Base-by-base conservation (phyloP, 2,888 invertebrate genomes). In the Nemapogon koenigi region DNA sequence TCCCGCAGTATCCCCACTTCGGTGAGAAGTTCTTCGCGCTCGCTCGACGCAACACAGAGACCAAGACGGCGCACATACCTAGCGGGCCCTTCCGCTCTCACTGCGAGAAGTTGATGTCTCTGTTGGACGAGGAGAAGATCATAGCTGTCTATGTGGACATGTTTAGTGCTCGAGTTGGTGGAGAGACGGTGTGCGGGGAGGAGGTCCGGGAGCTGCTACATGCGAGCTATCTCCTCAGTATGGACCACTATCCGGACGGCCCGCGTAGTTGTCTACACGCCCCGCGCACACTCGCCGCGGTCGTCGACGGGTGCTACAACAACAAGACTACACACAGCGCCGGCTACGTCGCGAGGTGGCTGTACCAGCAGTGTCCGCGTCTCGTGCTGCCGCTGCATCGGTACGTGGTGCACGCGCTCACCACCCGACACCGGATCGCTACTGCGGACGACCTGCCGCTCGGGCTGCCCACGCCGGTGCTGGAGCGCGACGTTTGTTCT, bases 251-350 rank as follows among this genome's bases (percentile, higher is more conserved):
- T 49, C 85, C 87, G 0, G 89, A 85, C 48, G 86, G 88, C 0
- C 81, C 83, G 3, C 82, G 83, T 50, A 79, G 83, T 1, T 88
- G 89, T 52, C 73, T 83, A 30, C 68, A 85, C 65, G 86, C 89
- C 43, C 85, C 87, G 55, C 83, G 85, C 48, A 90, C 90, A 1
- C 68, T 92, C 36, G 73, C 84, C 33, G 83, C 90, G 2, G 88
- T 91, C 22, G 83, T 88, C 36, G 83, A 85, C 49, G 88, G 91
- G 13, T 92, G 92, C 58, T 93, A 91, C 71, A 90, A 91, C 61
- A 85, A 86, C 17, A 90, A 91, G 62, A 84, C 85, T 42, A 78
- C 81, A 33, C 82, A 93, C 47, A 90, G 90, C 36, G 75, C 86
- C 15, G 87, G 87, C 41, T 89, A 49, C 49, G 45, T 25, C 41